Conservation (phyloP, 2,888 invertebrate species). For the Caenorhabditis sp. region DNA sequence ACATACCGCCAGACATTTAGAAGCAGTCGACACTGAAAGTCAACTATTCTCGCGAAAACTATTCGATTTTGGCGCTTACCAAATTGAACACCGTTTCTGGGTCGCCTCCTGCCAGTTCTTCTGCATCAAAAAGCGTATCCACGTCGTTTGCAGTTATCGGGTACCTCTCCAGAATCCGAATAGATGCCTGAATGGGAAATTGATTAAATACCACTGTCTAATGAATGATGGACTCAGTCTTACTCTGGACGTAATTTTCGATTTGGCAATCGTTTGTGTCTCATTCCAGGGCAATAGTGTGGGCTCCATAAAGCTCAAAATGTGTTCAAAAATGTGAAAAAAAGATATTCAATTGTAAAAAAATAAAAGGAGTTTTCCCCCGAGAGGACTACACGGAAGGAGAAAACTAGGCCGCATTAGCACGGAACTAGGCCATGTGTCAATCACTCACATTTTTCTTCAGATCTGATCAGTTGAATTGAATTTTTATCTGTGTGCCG, state of each 20-base stretch:
- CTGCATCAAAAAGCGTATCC: constrained; percentile 23
- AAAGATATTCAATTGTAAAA: no score
- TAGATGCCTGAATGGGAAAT: constrained; percentile 31
- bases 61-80: constrained; percentile 17
- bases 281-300: constrained; percentile 22
- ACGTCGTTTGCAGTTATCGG: constrained; percentile 19
- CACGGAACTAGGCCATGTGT: no score
- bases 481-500: no score
- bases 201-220: no score
- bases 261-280: constrained; percentile 32
- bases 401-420: no score
- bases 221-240: no score
- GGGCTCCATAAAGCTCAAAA: constrained; percentile 20
- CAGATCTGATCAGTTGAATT: no score
- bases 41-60: background rate
- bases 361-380: no score
- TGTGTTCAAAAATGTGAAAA: no score
- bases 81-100: constrained; percentile 28
- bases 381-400: no score
- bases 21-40: constrained; percentile 29
- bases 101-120: constrained; percentile 46
- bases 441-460: no score
- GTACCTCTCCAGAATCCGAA: constrained; percentile 37
- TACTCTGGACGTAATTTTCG: constrained; percentile 41
- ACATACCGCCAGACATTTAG: constrained; percentile 34